These are phyloP conservation scores for Oxyura jamaicensis DNA, from an alignment of 2,113 vertebrate species.

Conservation along the genomic window DNA sequence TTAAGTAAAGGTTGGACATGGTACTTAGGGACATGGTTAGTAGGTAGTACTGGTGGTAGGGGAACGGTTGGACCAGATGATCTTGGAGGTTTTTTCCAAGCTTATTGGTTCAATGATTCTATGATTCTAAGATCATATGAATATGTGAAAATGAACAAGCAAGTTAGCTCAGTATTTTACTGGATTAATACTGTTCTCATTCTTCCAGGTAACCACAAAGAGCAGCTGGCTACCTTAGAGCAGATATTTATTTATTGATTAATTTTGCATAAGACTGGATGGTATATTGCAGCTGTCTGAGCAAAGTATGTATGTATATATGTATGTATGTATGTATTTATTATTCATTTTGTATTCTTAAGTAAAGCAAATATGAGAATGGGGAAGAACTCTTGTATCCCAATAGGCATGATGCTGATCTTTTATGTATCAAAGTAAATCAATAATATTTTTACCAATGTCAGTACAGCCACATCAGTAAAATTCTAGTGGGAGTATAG, in stretches of 20 bases:
- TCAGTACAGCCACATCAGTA: conserved; percentile 12
- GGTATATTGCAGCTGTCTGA: background rate
- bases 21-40: too few relatives aligned
- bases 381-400: background rate
- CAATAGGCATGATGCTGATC: background rate
- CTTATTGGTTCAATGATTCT: too few relatives aligned
- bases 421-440: conserved; percentile 40
- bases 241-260: background rate
- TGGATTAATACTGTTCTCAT: background rate
- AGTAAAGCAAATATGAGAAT: conserved; percentile 19
- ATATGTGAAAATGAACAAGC: background rate
- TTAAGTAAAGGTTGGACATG: too few relatives aligned
- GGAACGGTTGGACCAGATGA: too few relatives aligned
- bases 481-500: conserved; percentile 18
- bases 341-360: background rate
- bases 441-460: conserved; percentile 21
- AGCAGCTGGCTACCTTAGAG: background rate
- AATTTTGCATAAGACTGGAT: background rate
- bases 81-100: too few relatives aligned
- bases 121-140: too few relatives aligned
- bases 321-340: too few relatives aligned
- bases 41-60: too few relatives aligned
- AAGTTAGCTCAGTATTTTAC: background rate
- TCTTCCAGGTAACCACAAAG: background rate
- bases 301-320: too few relatives aligned